phyloP scores from a whole-genome alignment of 2,888 invertebrate species.

The Uloborus plumipes region DNA sequence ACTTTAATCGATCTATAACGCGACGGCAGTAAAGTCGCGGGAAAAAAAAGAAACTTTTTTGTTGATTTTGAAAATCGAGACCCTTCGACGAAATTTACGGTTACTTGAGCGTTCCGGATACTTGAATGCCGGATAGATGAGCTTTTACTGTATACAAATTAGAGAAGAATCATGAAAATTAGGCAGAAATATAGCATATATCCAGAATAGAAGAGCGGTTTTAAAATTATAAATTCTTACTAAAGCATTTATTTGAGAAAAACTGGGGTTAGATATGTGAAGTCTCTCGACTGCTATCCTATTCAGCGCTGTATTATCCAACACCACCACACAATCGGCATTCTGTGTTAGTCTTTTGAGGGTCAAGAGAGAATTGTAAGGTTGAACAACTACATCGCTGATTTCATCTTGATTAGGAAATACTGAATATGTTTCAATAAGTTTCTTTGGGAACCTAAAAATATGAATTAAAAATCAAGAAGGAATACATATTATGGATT shows the following conservation, averaged over 20 bases:
- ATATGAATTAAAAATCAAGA: no score
- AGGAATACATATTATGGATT: background rate
- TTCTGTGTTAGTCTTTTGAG: conserved; percentile 93
- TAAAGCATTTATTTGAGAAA: conserved; percentile 95
- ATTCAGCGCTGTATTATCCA: conserved; percentile 98
- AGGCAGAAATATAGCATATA: background rate
- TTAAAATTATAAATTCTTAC: conserved; percentile 71
- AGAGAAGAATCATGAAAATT: background rate
- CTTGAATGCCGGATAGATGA: no score
- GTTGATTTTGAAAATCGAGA: no score
- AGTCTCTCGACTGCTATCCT: conserved; percentile 75
- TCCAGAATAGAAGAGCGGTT: no score
- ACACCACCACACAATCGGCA: conserved; percentile 95
- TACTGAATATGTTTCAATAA: conserved; percentile 98
- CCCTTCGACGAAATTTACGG: no score
- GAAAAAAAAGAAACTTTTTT: no score
- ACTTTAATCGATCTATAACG: no score
- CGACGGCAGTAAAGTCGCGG: no score
- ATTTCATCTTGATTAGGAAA: conserved; percentile 98
- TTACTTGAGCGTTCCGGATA: no score
- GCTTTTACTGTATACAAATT: no score
- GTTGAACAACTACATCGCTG: conserved; percentile 97
- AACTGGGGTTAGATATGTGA: conserved; percentile 95
- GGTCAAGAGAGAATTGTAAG: conserved; percentile 95
- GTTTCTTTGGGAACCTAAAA: conserved; percentile 91